Conservation (phyloP, 1,140 invertebrate genomes). For the Lutraria rhynchaena region DNA sequence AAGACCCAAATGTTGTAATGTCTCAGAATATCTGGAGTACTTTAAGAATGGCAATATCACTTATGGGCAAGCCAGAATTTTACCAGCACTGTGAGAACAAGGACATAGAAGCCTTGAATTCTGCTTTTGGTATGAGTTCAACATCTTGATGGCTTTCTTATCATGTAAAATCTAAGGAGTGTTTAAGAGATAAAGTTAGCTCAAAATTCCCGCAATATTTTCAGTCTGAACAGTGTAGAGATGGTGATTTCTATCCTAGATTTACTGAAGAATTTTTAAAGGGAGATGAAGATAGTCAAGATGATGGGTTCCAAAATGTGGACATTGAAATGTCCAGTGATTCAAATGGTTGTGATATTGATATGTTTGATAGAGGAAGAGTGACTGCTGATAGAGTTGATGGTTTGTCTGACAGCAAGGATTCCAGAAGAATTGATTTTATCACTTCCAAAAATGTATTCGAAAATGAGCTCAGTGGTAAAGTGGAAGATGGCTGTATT, state of each 20-base stretch:
- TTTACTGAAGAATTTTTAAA: background rate
- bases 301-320: background rate
- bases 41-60: constrained; percentile 93
- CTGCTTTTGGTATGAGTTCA: constrained; percentile 75
- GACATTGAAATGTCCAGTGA: no score
- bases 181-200: no score
- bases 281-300: background rate
- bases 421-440: no score
- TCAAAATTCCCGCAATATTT: constrained; percentile 26
- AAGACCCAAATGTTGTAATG: constrained; percentile 85
- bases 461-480: no score
- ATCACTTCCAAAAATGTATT: no score
- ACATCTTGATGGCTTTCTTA: constrained; percentile 31
- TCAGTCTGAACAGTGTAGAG: no score
- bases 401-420: no score
- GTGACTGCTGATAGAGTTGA: no score
- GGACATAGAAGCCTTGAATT: constrained; percentile 82
- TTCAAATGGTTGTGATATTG: background rate
- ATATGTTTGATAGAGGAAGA: no score
- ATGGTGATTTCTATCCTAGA: no score
- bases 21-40: constrained; percentile 98
- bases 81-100: constrained; percentile 89
- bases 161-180: background rate
- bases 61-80: constrained; percentile 92
- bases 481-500: no score